Evolutionary conservation across 2,797 vertebrate genomes (phyloP).

Genomic region (Paedocypris micromegethes): DNA sequence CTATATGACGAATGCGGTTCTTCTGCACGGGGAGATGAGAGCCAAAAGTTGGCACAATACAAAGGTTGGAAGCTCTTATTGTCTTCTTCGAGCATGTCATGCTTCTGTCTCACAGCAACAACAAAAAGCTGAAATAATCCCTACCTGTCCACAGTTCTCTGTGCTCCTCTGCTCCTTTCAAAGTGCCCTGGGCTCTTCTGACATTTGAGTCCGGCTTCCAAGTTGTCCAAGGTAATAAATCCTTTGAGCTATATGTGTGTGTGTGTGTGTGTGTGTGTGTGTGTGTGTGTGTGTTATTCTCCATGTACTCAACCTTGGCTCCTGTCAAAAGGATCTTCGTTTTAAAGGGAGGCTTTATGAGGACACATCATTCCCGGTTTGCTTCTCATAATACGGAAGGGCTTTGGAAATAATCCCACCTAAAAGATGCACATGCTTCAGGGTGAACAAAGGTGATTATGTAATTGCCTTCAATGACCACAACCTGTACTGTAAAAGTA

Average conservation of each 20-base stretch:
- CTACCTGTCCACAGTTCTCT: constrained; percentile 66
- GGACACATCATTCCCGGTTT: constrained; percentile 31
- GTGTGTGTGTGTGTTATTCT: constrained; percentile 45
- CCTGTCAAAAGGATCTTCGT: constrained; percentile 63
- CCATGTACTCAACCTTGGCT: constrained; percentile 51
- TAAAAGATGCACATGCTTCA: not conserved
- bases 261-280: constrained; percentile 42
- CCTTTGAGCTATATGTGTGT: constrained; percentile 53
- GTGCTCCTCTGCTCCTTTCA: constrained; percentile 57
- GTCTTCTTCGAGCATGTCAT: constrained; percentile 17
- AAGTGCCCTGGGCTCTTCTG: constrained; percentile 57
- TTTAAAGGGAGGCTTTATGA: constrained; percentile 46
- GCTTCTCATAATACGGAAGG: constrained; percentile 27
- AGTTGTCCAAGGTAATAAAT: constrained; percentile 70
- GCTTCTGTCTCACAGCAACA: constrained; percentile 5
- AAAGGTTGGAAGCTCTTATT: constrained; percentile 6
- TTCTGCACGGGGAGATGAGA: not conserved
- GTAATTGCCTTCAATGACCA: too few species aligned
- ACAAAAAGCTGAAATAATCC: constrained; percentile 47
- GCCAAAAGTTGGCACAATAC: not conserved
- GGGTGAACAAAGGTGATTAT: too few species aligned
- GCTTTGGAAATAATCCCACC: constrained; percentile 26
- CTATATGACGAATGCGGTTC: too few species aligned
- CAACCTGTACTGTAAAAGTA: too few species aligned
- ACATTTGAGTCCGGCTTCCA: constrained; percentile 55